Base-by-base conservation (phyloP, 1,140 invertebrate genomes). In the Sipha flava region DNA sequence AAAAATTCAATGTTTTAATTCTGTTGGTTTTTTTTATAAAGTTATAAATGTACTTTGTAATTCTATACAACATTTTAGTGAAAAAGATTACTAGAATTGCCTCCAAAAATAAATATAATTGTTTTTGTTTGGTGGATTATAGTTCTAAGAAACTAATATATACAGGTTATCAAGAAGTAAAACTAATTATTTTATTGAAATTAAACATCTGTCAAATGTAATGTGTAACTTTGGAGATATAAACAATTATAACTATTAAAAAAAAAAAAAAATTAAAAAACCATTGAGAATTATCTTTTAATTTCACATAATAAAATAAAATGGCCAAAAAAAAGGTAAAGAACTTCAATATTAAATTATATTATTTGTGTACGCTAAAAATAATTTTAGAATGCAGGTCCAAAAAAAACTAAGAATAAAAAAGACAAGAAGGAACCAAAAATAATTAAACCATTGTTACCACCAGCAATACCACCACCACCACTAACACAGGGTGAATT, bases 401-500 rank as follows among this genome's bases (percentile, higher is more conserved):
- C 7, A 9, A 85, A 84, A 73, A 81, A 70, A 66, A 23, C 80
- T 73, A 68, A 54, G 43, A 82, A 82, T 68, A 81, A 80, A 75
- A 21, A n/a, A 26, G 31, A 47, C 5, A 43, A 64, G 18, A 45
- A 73, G 4, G 16, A 66, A 66, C 4, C 4, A 16, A 31, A 34
- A 79, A 29, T 52, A 34, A 10, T n/a, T 34, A 3, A 45, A 43
- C 7, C 9, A 45, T 2, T 4, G 26, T 18, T 31, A 64, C 16
- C 62, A 66, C 0, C 45, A 34, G 5, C 29, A 40, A 31, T 52
- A 5, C 52, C 34, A 3, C 34, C 72, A 3, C 49, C 21, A 26
- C 72, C 72, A 10, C 77, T 26, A 43, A 4, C 37, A 3, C 80
- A 83, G 81, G 79, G 85, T 59, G 90, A 91, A 85, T 89, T 88